phyloP scores from a whole-genome alignment of 2,797 vertebrate species.

The Lutjanus campechanus region DNA sequence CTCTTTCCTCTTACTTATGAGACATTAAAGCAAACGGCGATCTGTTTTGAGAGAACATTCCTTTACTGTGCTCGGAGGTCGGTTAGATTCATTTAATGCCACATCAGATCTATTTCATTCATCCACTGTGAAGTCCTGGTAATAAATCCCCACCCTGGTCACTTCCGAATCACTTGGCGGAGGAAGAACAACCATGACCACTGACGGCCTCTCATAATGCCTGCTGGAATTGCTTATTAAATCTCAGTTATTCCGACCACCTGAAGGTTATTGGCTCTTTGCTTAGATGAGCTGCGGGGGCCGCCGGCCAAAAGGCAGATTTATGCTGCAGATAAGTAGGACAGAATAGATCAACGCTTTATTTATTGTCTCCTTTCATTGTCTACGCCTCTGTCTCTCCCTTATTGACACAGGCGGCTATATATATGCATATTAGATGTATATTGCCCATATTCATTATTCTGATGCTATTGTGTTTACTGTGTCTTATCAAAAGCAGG shows the following conservation, averaged over 20 bases:
- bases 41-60: not conserved
- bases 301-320: slow-evolving; percentile 44
- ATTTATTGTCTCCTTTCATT: slow-evolving; percentile 55
- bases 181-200: slow-evolving; percentile 47
- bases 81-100: slow-evolving; percentile 36
- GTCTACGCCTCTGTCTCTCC: slow-evolving; percentile 36
- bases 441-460: slow-evolving; percentile 67
- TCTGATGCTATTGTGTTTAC: slow-evolving; percentile 63
- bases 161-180: slow-evolving; percentile 50
- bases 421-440: slow-evolving; percentile 73
- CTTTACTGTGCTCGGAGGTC: not conserved
- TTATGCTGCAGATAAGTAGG: slow-evolving; percentile 58
- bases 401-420: slow-evolving; percentile 58
- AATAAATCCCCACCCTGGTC: slow-evolving; percentile 60
- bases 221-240: slow-evolving; percentile 64
- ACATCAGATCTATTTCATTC: slow-evolving; percentile 33
- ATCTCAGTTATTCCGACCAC: slow-evolving; percentile 65
- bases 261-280: slow-evolving; percentile 68
- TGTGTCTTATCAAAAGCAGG: slow-evolving; percentile 68
- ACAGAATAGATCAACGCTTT: slow-evolving; percentile 54
- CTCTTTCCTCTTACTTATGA: not conserved
- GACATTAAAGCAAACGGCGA: slow-evolving; percentile 6
- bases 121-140: slow-evolving; percentile 16
- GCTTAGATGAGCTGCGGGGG: slow-evolving; percentile 50
- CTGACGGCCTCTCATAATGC: slow-evolving; percentile 51